Evolutionary conservation across 2,888 invertebrate genomes (phyloP).

Genomic region (Kuschelorhynchus macadamiae): DNA sequence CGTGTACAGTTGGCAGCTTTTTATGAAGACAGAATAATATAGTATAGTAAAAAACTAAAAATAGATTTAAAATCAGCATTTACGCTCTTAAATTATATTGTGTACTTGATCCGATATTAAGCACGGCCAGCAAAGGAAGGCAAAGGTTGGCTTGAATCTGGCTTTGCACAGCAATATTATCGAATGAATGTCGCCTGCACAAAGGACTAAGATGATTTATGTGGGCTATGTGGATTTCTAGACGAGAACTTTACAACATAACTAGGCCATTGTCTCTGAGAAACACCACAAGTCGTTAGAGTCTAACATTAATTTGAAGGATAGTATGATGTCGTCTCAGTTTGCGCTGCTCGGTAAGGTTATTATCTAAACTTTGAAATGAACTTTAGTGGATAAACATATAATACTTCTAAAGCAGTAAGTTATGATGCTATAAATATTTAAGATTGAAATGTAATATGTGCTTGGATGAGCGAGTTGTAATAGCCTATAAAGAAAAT

Average conservation of each 20-base stretch:
- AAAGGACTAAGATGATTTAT: constrained; percentile 65
- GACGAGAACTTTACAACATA: constrained; percentile 44
- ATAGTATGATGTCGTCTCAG: constrained; percentile 19
- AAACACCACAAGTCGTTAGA: constrained; percentile 37
- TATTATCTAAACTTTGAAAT: constrained; percentile 20
- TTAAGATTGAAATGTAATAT: too few relatives aligned
- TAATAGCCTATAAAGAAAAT: too few relatives aligned
- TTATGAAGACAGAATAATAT: too few relatives aligned
- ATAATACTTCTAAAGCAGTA: too few relatives aligned
- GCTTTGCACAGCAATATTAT: constrained; percentile 56
- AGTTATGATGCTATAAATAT: too few relatives aligned
- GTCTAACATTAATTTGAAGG: constrained; percentile 27
- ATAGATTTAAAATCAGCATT: too few relatives aligned
- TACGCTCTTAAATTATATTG: too few relatives aligned
- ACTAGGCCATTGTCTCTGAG: constrained; percentile 18
- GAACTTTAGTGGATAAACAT: background rate
- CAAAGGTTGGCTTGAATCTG: constrained; percentile 38
- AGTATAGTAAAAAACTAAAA: too few relatives aligned
- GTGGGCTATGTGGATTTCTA: constrained; percentile 53
- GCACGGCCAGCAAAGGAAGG: constrained; percentile 29
- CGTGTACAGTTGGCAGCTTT: too few relatives aligned
- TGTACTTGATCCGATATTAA: too few relatives aligned
- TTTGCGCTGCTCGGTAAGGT: constrained; percentile 2
- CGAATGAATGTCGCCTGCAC: constrained; percentile 65
- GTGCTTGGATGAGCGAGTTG: too few relatives aligned